Base-by-base conservation (phyloP, 2,113 vertebrate genomes). In the Pseudonaja textilis region DNA sequence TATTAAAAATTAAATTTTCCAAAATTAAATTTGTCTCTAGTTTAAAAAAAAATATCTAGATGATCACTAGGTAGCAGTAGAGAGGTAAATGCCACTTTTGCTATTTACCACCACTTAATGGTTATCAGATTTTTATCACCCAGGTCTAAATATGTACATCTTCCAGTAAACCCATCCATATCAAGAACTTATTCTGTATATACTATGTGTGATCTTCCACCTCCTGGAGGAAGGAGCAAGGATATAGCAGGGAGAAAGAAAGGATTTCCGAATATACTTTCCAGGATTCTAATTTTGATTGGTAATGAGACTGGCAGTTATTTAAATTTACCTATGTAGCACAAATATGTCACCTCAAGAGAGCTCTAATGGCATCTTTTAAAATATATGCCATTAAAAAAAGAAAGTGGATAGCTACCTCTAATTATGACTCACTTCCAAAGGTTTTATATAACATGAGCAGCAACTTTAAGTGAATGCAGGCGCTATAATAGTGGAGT, bases 391-490 rank as follows among this genome's bases (percentile, higher is more conserved):
- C 34, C 47, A 52, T 47, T 50, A 42, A 16, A 23, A 57, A 89
- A 89, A 34, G 39, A 12, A 81, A 81, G 12, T n/a, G 20, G n/a
- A 85, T 56, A 14, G 39, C 5, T 16, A 25, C n/a, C 61, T 87
- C 10, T 81, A 45, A 88, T 14, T 86, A 90, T 7, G 6, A 29
- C 91, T 91, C 12, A 57, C 50, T 91, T 88, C 23, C 23, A 26
- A n/a, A n/a, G 5, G 10, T 91, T 90, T 56, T 90, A 50, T 25
- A 64, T 90, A 93, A 87, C 16, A 93, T 85, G 91, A 22, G 23
- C 61, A 92, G 91, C 74, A 89, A 0, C 0, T 0, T n/a, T 0
- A 0, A 85, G 64, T 34, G 86, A 92, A 88, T 22, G 11, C 20
- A 52, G 11, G 23, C 50, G 5, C 26, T 34, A 59, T 42, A 14